Conservation (phyloP, 2,797 vertebrate genomes). For the Pelobates cultripes region DNA sequence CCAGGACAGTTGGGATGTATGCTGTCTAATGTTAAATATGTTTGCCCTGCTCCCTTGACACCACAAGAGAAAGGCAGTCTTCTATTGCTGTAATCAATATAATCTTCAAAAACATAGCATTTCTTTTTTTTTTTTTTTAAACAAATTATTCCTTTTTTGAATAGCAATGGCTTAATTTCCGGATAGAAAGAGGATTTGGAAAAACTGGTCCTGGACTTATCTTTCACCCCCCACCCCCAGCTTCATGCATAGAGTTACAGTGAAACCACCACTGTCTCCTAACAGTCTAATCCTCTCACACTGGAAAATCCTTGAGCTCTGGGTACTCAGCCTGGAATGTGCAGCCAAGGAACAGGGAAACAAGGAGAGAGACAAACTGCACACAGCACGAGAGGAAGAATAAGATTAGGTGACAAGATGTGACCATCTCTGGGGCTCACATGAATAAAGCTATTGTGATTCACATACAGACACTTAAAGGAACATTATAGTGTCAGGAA, state of each 20-base stretch:
- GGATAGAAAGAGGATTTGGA: constrained; percentile 35
- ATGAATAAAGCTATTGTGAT: constrained; percentile 62
- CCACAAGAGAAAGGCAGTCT: background rate
- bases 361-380: constrained; percentile 79
- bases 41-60: background rate
- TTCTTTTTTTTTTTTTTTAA: background rate
- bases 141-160: too few relatives aligned
- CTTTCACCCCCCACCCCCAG: constrained; percentile 55
- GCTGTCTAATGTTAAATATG: too few relatives aligned
- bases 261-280: constrained; percentile 74
- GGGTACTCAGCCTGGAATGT: constrained; percentile 77
- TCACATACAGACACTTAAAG: too few relatives aligned
- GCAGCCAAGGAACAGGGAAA: constrained; percentile 62
- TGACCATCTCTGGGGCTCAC: constrained; percentile 73
- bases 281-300: constrained; percentile 78
- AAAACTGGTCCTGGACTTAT: constrained; percentile 1
- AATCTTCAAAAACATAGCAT: background rate
- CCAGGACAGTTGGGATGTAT: too few relatives aligned
- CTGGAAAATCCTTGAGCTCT: constrained; percentile 76
- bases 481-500: too few relatives aligned
- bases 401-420: constrained; percentile 83
- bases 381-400: constrained; percentile 78
- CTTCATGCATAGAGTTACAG: constrained; percentile 64
- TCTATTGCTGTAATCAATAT: background rate
- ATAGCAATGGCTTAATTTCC: constrained; percentile 15